A percentile compares a stretch with the other conserved stretches of the same genome.
Conservation (phyloP, 2,113 vertebrate genomes). For the Platichthys flesus region DNA sequence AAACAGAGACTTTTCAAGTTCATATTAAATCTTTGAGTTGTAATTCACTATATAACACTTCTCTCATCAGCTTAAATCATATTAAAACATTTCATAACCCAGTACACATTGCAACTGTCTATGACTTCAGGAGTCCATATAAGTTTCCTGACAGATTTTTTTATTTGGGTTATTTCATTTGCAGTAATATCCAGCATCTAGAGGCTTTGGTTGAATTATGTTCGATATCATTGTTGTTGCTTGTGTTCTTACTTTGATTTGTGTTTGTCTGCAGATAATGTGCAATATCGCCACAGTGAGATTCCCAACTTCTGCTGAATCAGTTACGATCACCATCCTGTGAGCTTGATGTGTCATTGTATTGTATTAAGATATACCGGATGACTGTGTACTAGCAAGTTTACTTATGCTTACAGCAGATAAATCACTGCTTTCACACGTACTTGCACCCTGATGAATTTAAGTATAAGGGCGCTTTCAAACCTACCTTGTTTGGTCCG, state of each 20-base stretch:
- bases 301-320: slow-evolving; percentile 25
- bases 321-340: not conserved
- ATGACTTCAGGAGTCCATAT: slow-evolving; percentile 2
- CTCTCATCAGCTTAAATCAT: not conserved
- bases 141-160: not conserved
- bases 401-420: too few relatives aligned
- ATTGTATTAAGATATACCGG: too few relatives aligned
- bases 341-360: not conserved
- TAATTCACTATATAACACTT: too few relatives aligned
- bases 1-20: too few relatives aligned
- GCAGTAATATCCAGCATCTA: not conserved
- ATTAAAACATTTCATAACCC: not conserved
- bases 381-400: too few relatives aligned
- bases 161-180: not conserved
- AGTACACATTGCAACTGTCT: not conserved
- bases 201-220: not conserved
- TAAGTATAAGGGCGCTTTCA: too few relatives aligned
- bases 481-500: too few relatives aligned
- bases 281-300: not conserved
- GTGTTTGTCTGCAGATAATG: not conserved
- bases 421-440: too few relatives aligned
- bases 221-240: not conserved
- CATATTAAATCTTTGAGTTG: too few relatives aligned
- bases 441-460: too few relatives aligned
- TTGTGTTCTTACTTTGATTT: too few relatives aligned